These are phyloP conservation scores for Microcebus ravelobensis DNA, from an alignment of 2,113 vertebrate species.

Conservation along the genomic window DNA sequence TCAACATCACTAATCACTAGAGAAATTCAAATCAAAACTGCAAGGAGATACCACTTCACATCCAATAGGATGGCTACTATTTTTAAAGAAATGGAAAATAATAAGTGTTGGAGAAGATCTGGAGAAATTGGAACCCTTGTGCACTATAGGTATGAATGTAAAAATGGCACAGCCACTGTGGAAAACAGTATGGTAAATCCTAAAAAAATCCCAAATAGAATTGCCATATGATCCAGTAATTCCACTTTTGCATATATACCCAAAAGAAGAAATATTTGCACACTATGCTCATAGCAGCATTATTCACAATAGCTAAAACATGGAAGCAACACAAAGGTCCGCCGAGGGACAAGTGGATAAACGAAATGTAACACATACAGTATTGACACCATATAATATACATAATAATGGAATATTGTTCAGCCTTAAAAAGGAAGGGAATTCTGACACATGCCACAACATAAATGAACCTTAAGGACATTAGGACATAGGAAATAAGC, in stretches of 20 bases:
- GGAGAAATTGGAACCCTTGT: background rate
- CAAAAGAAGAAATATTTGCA: background rate
- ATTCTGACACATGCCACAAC: background rate
- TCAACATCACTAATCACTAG: background rate
- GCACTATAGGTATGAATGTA: background rate
- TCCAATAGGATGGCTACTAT: no score
- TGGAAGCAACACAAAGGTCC: background rate
- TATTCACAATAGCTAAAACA: background rate
- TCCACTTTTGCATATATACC: background rate
- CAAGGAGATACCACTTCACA: background rate
- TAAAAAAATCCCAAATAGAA: background rate
- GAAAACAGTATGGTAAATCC: background rate
- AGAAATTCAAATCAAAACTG: background rate
- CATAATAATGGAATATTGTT: background rate
- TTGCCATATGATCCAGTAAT: background rate
- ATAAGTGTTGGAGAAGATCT: background rate
- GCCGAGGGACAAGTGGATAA: background rate
- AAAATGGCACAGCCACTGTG: background rate
- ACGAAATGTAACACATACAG: background rate
- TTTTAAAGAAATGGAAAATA: background rate
- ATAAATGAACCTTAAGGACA: background rate
- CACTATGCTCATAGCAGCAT: background rate
- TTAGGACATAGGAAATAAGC: background rate
- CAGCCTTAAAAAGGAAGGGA: background rate
- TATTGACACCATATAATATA: background rate